These are phyloP conservation scores for Macrobrachium rosenbergii DNA, from an alignment of 1,140 invertebrate species.

Conservation along the genomic window DNA sequence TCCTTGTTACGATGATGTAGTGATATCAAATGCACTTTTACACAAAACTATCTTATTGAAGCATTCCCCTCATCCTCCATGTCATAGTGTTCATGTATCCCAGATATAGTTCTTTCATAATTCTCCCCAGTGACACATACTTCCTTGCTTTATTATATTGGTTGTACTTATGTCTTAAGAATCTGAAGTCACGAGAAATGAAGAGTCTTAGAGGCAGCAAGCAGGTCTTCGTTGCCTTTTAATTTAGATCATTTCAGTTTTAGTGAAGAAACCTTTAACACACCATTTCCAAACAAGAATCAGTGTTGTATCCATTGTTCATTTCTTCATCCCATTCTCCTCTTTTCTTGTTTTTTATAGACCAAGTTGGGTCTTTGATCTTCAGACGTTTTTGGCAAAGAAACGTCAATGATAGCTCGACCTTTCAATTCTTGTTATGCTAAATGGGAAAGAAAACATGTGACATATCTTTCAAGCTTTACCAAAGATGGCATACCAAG, in stretches of 20 bases:
- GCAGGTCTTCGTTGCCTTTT: constrained; percentile 31
- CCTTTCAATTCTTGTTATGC: neutral
- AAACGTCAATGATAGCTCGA: neutral
- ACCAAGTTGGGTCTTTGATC: no score
- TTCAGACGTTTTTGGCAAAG: no score
- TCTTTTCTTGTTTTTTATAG: neutral
- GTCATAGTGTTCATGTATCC: no score
- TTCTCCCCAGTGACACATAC: no score
- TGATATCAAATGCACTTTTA: no score
- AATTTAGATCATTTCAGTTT: neutral
- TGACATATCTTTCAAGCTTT: constrained; percentile 12
- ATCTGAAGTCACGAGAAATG: neutral
- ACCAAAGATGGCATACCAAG: constrained; percentile 41
- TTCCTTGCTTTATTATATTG: constrained; percentile 1
- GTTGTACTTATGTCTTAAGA: constrained; percentile 1
- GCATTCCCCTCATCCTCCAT: no score
- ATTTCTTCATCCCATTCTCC: neutral
- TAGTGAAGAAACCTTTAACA: no score
- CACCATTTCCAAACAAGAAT: no score
- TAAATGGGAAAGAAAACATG: neutral
- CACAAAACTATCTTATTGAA: no score
- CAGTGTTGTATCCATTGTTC: neutral
- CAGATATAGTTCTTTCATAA: no score
- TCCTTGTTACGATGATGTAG: no score
- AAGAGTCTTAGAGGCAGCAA: constrained; percentile 4